phyloP scores from a whole-genome alignment of 2,113 vertebrate genomes.

The Phaethornis superciliosus region DNA sequence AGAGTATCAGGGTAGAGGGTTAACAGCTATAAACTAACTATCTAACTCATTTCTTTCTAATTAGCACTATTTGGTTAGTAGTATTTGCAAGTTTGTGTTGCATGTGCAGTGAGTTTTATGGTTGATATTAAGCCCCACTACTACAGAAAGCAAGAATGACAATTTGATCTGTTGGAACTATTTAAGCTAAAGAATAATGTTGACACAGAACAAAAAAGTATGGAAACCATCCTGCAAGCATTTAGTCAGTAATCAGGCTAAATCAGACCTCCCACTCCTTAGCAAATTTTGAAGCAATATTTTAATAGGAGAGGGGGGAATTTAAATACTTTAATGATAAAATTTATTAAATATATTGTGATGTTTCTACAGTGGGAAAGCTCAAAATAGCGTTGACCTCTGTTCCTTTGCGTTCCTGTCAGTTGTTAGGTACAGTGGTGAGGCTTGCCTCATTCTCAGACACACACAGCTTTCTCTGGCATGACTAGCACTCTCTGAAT shows the following conservation, averaged over 20 bases:
- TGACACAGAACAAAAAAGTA: neutral
- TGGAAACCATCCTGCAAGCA: neutral
- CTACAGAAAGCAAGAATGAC: neutral
- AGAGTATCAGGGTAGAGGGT: neutral
- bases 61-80: neutral
- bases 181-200: neutral
- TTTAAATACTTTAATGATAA: neutral
- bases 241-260: neutral
- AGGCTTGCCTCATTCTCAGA: neutral
- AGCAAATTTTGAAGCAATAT: neutral
- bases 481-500: neutral
- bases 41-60: neutral
- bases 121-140: neutral
- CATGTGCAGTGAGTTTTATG: neutral
- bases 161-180: accelerated
- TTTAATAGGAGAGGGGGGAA: neutral
- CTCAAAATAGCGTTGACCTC: neutral
- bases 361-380: neutral
- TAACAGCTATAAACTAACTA: neutral
- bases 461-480: neutral
- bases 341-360: neutral
- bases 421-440: neutral
- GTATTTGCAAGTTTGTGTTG: neutral
- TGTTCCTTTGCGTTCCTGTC: neutral
- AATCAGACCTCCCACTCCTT: neutral